Percentiles rank a stretch among this genome's conserved stretches.
Evolutionary conservation across 2,113 vertebrate genomes (phyloP).

Genomic region (Corydoras maculifer): DNA sequence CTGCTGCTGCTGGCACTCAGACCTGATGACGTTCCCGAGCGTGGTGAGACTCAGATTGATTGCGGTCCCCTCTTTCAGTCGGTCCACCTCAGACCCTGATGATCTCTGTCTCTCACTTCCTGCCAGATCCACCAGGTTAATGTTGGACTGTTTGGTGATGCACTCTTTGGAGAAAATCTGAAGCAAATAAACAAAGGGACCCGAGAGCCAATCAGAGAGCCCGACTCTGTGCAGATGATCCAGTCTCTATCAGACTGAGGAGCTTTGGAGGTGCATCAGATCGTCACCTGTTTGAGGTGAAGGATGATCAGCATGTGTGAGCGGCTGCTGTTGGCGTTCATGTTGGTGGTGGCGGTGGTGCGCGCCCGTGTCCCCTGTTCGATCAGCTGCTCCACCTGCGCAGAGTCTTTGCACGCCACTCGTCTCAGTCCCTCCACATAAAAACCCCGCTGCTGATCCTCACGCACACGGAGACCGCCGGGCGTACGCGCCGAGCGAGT

Average conservation of each 20-base stretch:
- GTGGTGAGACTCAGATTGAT: conserved; percentile 85
- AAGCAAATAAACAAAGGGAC: no score
- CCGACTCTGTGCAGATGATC: no score
- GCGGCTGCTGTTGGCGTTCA: conserved; percentile 82
- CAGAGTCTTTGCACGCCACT: conserved; percentile 74
- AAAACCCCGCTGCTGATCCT: conserved; percentile 78
- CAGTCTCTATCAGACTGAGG: no score
- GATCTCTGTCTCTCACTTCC: conserved; percentile 80
- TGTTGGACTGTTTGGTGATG: conserved; percentile 77
- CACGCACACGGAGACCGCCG: conserved; percentile 72
- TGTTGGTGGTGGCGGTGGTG: conserved; percentile 75
- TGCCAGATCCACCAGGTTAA: conserved; percentile 80
- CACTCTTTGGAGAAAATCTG: conserved; percentile 71
- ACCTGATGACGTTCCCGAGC: conserved; percentile 86
- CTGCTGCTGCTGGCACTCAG: not conserved
- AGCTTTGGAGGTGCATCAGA: no score
- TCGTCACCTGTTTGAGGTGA: conserved; percentile 51
- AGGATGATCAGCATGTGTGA: conserved; percentile 83
- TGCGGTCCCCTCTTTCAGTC: conserved; percentile 76
- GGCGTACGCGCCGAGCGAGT: conserved; percentile 61
- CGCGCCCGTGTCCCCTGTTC: conserved; percentile 77
- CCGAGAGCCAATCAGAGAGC: no score
- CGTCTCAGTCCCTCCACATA: conserved; percentile 78
- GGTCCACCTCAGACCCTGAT: conserved; percentile 76
- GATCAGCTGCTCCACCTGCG: conserved; percentile 76